Evolutionary conservation across 2,888 invertebrate species (phyloP), one percentile per base, ranked within the genome.

Genomic region (Heterodera filipjevi): DNA sequence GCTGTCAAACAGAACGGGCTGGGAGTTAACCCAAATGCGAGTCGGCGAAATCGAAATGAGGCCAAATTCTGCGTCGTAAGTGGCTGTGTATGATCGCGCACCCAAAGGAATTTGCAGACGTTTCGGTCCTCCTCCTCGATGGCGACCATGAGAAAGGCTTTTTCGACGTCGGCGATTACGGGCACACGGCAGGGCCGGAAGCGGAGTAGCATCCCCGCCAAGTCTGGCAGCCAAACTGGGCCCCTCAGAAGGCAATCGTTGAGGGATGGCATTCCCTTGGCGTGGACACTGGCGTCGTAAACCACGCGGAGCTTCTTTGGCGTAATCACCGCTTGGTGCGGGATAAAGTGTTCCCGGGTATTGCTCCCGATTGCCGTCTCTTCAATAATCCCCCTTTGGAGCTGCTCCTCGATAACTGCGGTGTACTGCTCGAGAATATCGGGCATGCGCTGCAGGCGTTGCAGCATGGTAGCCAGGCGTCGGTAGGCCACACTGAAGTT

Each of bases 301-400:
- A 85, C 84, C 35, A 81, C 73, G 1, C 84, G 33, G 10, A 85
- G 66, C 71, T 86, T 86, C 1, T 83, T 86, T 10, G 78, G 32
- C 14, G n/a, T 76, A 14, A 74, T 22, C 2, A 76, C 76, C 3
- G 22, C 66, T 2, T 76, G 76, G 35, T 76, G 76, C 12, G 76
- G 76, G 1, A 76, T 3, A 39, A 8, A 76, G 33, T 64, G 64
- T 19, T 46, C 53, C 3, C 1, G 22, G 3, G 0, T 19, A 1
- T 6, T 16, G 0, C 30, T 27, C 0, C 12, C 8, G 3, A 16
- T 14, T 19, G 0, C 14, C 10, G 81, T 73, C 27, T 30, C 2
- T 46, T 84, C 83, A 22, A 82, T 77, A 71, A 83, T 80, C 12
- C 44, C 81, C 0, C 22, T 14, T 32, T 76, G 22, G 10, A 82